Base-by-base conservation (phyloP, 2,888 invertebrate genomes). In the Lithophane socia region DNA sequence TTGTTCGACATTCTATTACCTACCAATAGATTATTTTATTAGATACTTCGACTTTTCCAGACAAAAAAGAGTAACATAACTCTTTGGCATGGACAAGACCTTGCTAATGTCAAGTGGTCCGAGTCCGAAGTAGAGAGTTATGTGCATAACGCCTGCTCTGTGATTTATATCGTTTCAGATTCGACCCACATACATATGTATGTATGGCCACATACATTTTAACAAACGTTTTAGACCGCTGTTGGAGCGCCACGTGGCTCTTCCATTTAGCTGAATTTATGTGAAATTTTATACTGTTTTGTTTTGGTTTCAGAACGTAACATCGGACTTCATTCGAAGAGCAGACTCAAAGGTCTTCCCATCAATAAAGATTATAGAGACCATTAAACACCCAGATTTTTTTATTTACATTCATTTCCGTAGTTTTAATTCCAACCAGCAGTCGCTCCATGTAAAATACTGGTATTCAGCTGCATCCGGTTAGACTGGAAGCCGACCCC, bases 21-120 rank as follows among this genome's bases (percentile, higher is more conserved):
- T n/a, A 68, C 37, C 7, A 68, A 37, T 58, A n/a, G 0, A n/a
- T 37, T 24, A 0, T 66, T 60, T 68, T 65, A 37, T 56, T 67
- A n/a, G n/a, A n/a, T n/a, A 73, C 7, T 42, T 9, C 9, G 76
- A 52, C 88, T 72, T 47, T 83, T 87, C 87, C 68, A 87, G 88
- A 9, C 7, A 66, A 10, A 81, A 72, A 71, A 24, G 42, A 75
- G 71, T 13, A 42, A 64, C 44, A 64, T 83, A 85, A 65, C 71
- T 90, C 90, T 82, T 75, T 79, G 89, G 76, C 66, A 88, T 81
- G 91, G 90, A 92, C 91, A 92, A 92, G 93, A 91, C 93, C 93
- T 93, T 92, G 93, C 92, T 93, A 94, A 95, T 94, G 95, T 95
- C 95, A 94, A 95, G 94, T 94, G 94, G 94, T 91, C 93, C 94